Conservation (phyloP, 2,888 invertebrate species). For the Cataglyphis cursor region DNA sequence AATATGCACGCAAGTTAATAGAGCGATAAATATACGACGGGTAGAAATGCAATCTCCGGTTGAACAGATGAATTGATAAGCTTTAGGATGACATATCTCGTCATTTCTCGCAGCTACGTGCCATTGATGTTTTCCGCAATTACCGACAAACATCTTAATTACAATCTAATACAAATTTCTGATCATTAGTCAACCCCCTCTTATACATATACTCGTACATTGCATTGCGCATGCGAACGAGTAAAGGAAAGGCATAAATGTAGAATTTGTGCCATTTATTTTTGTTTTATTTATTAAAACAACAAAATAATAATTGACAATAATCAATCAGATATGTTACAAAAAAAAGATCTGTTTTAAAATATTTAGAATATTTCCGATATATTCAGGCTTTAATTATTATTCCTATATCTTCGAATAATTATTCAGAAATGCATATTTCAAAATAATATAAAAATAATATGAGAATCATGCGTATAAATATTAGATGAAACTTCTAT, state of each 20-base stretch:
- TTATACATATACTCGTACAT: neutral
- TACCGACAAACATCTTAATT: constrained; percentile 23
- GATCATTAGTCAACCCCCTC: constrained; percentile 15
- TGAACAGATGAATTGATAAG: constrained; percentile 26
- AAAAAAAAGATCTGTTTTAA: neutral
- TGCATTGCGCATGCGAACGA: neutral
- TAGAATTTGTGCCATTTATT: neutral
- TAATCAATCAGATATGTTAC: neutral
- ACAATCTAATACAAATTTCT: constrained; percentile 31
- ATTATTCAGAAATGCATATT: neutral
- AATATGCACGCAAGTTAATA: constrained; percentile 36
- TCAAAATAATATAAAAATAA: neutral
- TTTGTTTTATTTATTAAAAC: neutral
- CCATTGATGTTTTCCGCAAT: constrained; percentile 32
- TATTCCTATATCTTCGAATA: neutral
- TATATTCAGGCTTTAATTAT: neutral
- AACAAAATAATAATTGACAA: neutral
- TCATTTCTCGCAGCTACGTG: constrained; percentile 16
- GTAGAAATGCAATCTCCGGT: constrained; percentile 50
- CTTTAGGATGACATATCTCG: neutral
- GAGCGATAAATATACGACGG: constrained; percentile 54
- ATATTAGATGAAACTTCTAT: neutral
- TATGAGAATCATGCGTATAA: neutral
- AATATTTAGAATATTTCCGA: neutral
- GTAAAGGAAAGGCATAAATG: neutral